These are phyloP conservation scores for Typhlomys cinereus DNA, from an alignment of 2,113 vertebrate genomes.

Conservation along the genomic window DNA sequence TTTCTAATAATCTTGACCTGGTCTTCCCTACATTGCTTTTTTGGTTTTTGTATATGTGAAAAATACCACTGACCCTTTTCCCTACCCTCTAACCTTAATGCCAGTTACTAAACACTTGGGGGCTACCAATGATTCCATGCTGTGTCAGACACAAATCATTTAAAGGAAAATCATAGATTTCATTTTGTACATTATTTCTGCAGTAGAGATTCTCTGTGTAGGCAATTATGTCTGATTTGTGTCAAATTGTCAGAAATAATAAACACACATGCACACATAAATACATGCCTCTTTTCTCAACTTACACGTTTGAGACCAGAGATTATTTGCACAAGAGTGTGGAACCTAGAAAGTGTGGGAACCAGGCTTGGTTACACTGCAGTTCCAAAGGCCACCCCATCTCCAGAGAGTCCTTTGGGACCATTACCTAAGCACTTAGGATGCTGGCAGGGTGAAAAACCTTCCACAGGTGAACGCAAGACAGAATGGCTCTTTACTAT, in stretches of 20 bases:
- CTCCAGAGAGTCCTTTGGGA: slow-evolving; percentile 80
- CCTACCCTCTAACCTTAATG: slow-evolving; percentile 1
- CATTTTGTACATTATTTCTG: slow-evolving; percentile 50
- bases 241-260: slow-evolving; percentile 84
- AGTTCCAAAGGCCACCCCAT: slow-evolving; percentile 82
- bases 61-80: slow-evolving; percentile 26
- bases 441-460: slow-evolving; percentile 80
- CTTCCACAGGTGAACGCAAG: slow-evolving; percentile 82
- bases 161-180: slow-evolving; percentile 16
- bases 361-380: slow-evolving; percentile 82
- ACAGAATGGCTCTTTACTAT: slow-evolving; percentile 85
- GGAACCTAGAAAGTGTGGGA: slow-evolving; percentile 79
- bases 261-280: slow-evolving; percentile 81
- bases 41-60: slow-evolving; percentile 49
- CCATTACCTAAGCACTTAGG: slow-evolving; percentile 76
- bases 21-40: slow-evolving; percentile 72
- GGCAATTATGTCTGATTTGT: slow-evolving; percentile 85
- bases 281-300: slow-evolving; percentile 80
- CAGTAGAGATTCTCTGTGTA: slow-evolving; percentile 79
- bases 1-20: slow-evolving; percentile 67
- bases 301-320: slow-evolving; percentile 83
- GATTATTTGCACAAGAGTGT: slow-evolving; percentile 84
- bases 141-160: slow-evolving; percentile 51
- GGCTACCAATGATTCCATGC: background rate
- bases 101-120: slow-evolving; percentile 46